Percentiles rank a stretch among this genome's conserved stretches.
Evolutionary conservation across 2,113 vertebrate species (phyloP).

Genomic region (human (Homo sapiens)): DNA sequence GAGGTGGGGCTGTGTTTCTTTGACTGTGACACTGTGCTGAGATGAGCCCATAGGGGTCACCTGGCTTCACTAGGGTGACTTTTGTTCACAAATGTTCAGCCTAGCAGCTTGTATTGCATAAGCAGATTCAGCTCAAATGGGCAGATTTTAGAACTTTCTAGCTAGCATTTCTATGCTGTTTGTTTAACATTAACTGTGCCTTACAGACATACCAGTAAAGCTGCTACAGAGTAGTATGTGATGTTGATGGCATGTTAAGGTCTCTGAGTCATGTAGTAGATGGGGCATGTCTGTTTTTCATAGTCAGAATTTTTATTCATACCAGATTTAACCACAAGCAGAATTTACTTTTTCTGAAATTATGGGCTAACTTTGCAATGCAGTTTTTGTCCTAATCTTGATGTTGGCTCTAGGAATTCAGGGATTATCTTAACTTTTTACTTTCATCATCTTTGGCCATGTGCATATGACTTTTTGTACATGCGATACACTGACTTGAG

Average conservation of each 20-base stretch:
- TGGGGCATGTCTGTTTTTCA: background rate
- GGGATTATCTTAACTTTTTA: background rate
- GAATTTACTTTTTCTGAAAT: constrained; percentile 35
- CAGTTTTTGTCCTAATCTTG: background rate
- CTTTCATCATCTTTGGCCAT: background rate
- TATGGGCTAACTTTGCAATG: background rate
- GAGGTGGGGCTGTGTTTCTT: background rate
- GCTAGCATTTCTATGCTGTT: background rate
- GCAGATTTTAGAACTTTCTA: background rate
- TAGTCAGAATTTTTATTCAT: constrained; percentile 20
- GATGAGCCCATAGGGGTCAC: background rate
- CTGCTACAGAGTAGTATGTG: background rate
- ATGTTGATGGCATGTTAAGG: background rate
- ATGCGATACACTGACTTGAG: background rate
- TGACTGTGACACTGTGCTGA: background rate
- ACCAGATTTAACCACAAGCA: constrained; percentile 15
- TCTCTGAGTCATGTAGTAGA: background rate
- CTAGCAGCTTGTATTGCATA: background rate
- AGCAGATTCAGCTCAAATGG: background rate
- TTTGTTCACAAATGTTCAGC: background rate
- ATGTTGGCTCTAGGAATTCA: background rate
- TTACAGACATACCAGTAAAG: background rate
- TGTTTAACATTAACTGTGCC: background rate
- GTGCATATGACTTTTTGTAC: background rate
- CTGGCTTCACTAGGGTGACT: background rate